Evolutionary conservation across 2,797 vertebrate genomes (phyloP), one percentile per base, ranked within the genome.

Genomic region (Takifugu rubripes): DNA sequence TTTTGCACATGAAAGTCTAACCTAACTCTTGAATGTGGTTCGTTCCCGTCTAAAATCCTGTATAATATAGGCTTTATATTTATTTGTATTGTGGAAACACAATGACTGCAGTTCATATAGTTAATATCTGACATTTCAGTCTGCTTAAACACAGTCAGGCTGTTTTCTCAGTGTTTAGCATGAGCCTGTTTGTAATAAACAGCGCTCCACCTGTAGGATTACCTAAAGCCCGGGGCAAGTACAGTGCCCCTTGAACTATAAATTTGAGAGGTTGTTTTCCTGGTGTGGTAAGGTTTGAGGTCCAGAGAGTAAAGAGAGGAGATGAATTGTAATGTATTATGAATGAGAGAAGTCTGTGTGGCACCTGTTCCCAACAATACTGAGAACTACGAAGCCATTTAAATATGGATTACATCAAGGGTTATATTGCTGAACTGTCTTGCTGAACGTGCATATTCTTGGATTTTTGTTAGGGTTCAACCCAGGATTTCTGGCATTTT

Each of bases 1-100:
- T 14, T 55, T 33, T 25, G 1, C 25, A 26, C 10, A 52, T 8
- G 29, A 11, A 53, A 58, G 29, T 53, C n/a, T 72, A 31, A 8
- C 27, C 7, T n/a, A 10, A n/a, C 2, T 5, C 0, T 7, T 7
- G 47, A 64, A 31, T 24, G 44, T 29, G 56, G 56, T 31, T 26
- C 1, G 16, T 31, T 17, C 16, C 29, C 2, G n/a, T 25, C 31
- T 21, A 25, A 9, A 5, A 21, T 25, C 17, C 9, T 27, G 17
- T 0, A 42, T n/a, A 7, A 47, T 15, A 5, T 5, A 9, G 14
- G 3, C 26, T 49, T 64, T 43, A 24, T 17, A 51, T 52, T 15
- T 26, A 5, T 25, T 27, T 29, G 25, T 12, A 7, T 1, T 29
- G 25, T 51, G 44, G 24, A 31, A 46, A 51, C 36, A 21, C 31